These are phyloP conservation scores for Drosophila varians DNA, from an alignment of 1,140 invertebrate genomes.

Conservation along the genomic window DNA sequence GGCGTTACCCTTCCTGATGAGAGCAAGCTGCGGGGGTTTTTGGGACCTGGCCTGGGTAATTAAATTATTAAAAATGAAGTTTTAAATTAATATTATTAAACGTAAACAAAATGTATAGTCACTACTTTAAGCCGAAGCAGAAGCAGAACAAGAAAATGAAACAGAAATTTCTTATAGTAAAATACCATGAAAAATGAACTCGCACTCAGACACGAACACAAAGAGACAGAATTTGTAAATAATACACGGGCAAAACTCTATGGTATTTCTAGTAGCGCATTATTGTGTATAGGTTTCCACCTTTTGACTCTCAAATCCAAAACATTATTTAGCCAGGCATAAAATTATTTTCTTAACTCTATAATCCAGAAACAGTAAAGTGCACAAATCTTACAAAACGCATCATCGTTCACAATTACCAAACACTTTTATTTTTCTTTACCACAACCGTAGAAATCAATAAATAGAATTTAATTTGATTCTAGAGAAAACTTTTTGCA, in stretches of 20 bases:
- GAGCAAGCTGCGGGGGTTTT: background rate
- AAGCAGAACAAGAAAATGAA: constrained; percentile 20
- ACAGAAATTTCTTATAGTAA: constrained; percentile 62
- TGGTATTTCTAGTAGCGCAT: constrained; percentile 71
- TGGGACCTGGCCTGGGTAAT: constrained; percentile 27
- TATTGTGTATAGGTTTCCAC: constrained; percentile 68
- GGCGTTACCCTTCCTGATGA: constrained; percentile 6
- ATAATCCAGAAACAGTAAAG: constrained; percentile 9
- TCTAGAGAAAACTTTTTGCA: constrained; percentile 74
- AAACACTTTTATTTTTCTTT: constrained; percentile 76
- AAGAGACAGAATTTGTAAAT: constrained; percentile 68
- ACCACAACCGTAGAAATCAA: constrained; percentile 20
- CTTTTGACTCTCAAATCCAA: constrained; percentile 28
- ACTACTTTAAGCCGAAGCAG: constrained; percentile 80
- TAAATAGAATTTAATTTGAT: constrained; percentile 47
- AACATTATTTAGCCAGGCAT: constrained; percentile 54
- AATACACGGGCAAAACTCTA: constrained; percentile 54
- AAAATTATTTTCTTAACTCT: constrained; percentile 74
- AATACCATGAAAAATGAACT: constrained; percentile 60
- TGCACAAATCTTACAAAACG: constrained; percentile 55
- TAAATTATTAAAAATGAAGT: constrained; percentile 76
- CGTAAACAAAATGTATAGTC: constrained; percentile 83
- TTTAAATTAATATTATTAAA: constrained; percentile 80
- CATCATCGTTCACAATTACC: constrained; percentile 61
- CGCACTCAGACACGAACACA: constrained; percentile 44